Evolutionary conservation across 1,140 invertebrate species (phyloP), one percentile per base, ranked within the genome.

Genomic region (Vanessa atalanta): DNA sequence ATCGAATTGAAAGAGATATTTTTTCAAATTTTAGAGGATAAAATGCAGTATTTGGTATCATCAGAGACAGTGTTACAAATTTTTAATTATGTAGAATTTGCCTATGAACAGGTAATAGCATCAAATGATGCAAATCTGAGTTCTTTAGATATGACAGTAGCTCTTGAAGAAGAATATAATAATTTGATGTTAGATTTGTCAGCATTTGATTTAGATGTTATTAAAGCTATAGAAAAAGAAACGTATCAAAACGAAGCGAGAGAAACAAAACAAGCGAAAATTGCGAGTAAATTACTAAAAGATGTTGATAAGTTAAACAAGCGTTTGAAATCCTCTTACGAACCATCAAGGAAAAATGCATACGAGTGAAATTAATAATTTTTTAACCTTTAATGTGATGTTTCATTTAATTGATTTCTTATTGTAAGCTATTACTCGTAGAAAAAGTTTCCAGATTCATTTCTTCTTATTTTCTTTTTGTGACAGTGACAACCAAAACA

Each of bases 21-120:
- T 78, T 89, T 76, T 65, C 83, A 73, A 73, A 87, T 90, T 61
- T 75, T 93, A 61, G 78, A 87, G 31, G 81, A 88, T 13, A 88
- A 88, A 73, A 84, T 93, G 37, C 78, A 76, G 31, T 80, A 84
- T 74, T 75, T 90, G 23, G 83, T 95, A 3, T 94, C 94, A 65
- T 95, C 95, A 5, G 93, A 95, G 53, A 92, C 93, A 3, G 92
- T 94, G 0, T 80, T 96, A 20, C 91, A 94, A 77, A 85, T 95
- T 71, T 93, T 93, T 70, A 94, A 95, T 43, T 95, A 94, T 75
- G 92, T 96, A 8, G 94, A 95, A 81, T 95, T 95, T 77, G 91
- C 95, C 16, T 96, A 95, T 80, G 94, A 95, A 79, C 92, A 91
- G 55, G 88, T 94, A 16, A 92, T 96, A 14, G 93, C 90, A 0